Base-by-base conservation (phyloP, 2,797 vertebrate species). In the Nothura maculosa region DNA sequence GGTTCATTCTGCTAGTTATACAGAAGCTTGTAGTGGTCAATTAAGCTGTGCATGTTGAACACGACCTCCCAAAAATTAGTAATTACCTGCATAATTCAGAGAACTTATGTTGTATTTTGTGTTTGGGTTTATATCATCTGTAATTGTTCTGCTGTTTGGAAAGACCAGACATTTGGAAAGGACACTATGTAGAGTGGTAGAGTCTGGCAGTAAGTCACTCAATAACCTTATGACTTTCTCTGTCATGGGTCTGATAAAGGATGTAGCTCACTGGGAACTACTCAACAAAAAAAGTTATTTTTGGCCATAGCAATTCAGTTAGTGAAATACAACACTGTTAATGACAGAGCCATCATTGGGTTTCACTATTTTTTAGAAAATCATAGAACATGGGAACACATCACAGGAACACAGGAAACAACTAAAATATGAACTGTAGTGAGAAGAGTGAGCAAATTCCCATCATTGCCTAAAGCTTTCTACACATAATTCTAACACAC, bases 61-160 rank as follows among this genome's bases (percentile, higher is more conserved):
- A 68, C 18, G 89, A 78, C 55, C 17, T 87, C 67, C 34, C 42
- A 66, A 86, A 84, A 27, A 79, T 67, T 63, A 52, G 50, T 1
- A 12, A 63, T 90, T 27, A 84, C 69, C 74, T 90, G 68, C 12
- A 2, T 60, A 81, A 55, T 17, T 72, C 60, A 79, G 77, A 87
- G 62, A 92, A 67, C 4, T 72, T 55, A 22, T 0, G 3, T 5
- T 66, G 24, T 69, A 22, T 60, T 94, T 91, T 93, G 67, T 55
- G 63, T 87, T 87, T 69, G n/a, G 10, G 47, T 91, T 92, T 88
- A 54, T 21, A 18, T 90, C 80, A 92, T 40, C 80, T 95, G 82
- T 79, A 73, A 91, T 91, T 92, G 73, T 60, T 78, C 38, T 50
- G n/a, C 28, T 38, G 42, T 69, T 69, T 66, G 34, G 84, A 91